Evolutionary conservation across 2,888 invertebrate species (phyloP).

Genomic region (Caenorhabditis parvicauda): DNA sequence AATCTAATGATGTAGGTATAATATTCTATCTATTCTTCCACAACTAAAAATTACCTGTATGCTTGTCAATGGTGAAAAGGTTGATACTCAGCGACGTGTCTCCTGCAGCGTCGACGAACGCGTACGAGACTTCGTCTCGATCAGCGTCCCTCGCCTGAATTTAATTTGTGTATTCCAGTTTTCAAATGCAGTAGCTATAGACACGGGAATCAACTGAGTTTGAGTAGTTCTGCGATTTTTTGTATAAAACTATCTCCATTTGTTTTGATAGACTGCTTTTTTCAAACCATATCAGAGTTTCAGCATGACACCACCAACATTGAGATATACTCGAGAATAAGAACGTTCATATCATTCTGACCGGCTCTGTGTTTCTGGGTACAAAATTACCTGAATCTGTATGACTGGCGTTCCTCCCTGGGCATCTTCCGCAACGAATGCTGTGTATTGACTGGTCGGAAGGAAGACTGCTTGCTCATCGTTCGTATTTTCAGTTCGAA

Average conservation of each 20-base stretch:
- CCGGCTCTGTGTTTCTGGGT: too few species aligned
- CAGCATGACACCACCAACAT: not conserved
- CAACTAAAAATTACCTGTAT: conserved; percentile 54
- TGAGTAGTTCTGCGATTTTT: too few species aligned
- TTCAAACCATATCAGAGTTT: not conserved
- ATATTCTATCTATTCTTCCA: too few species aligned
- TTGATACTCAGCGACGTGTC: conserved; percentile 28
- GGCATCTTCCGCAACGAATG: conserved; percentile 60
- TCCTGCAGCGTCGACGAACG: conserved; percentile 39
- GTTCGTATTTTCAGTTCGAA: conserved; percentile 65
- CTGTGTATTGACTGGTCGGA: conserved; percentile 55
- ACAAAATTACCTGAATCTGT: conserved; percentile 49
- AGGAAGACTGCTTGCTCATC: conserved; percentile 64
- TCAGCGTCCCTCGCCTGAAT: conserved; percentile 52
- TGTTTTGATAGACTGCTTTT: not conserved
- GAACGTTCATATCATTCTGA: not conserved
- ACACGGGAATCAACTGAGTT: too few species aligned
- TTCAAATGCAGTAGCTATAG: too few species aligned
- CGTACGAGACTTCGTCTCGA: conserved; percentile 53
- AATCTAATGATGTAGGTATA: too few species aligned
- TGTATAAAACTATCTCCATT: not conserved
- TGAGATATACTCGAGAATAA: not conserved
- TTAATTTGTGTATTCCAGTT: too few species aligned
- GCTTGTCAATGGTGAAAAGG: conserved; percentile 57
- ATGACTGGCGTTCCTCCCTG: conserved; percentile 59